Evolutionary conservation across 2,888 invertebrate genomes (phyloP).

Genomic region (Drosophila meridiana): DNA sequence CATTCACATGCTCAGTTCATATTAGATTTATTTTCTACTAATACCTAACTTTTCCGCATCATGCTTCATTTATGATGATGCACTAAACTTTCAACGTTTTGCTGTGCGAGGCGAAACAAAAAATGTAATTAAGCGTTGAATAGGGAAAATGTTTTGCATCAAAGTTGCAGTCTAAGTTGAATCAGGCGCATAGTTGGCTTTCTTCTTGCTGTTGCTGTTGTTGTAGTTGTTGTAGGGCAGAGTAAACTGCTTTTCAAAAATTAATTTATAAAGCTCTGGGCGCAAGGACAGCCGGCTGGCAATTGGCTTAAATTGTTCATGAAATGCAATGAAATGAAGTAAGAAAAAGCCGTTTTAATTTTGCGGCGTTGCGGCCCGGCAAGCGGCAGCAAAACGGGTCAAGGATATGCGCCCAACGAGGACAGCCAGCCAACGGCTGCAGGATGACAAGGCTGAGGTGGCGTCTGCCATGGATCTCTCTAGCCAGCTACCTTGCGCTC

Average conservation of each 20-base stretch:
- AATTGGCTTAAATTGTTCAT: constrained; percentile 81
- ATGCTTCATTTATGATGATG: constrained; percentile 17
- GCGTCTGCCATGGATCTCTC: constrained; percentile 19
- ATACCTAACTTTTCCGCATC: not conserved
- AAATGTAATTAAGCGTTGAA: constrained; percentile 41
- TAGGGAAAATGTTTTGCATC: constrained; percentile 14
- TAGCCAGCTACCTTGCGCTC: not conserved
- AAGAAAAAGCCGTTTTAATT: constrained; percentile 79
- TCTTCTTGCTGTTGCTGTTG: constrained; percentile 21
- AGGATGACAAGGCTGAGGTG: constrained; percentile 56
- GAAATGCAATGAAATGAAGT: constrained; percentile 81
- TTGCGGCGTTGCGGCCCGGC: constrained; percentile 66
- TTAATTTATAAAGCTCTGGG: constrained; percentile 70
- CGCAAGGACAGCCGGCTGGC: constrained; percentile 57
- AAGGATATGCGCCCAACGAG: constrained; percentile 67
- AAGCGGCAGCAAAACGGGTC: constrained; percentile 67
- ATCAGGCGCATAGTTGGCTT: constrained; percentile 4
- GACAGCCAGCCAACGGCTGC: constrained; percentile 48
- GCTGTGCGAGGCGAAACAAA: not conserved
- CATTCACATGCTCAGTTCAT: no score
- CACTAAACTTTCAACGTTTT: constrained; percentile 26
- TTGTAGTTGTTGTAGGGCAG: constrained; percentile 11
- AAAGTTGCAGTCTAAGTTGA: constrained; percentile 11
- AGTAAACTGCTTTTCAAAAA: constrained; percentile 71
- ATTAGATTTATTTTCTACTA: not conserved